phyloP scores from a whole-genome alignment of 2,797 vertebrate species.

The Cossypha polioptera region DNA sequence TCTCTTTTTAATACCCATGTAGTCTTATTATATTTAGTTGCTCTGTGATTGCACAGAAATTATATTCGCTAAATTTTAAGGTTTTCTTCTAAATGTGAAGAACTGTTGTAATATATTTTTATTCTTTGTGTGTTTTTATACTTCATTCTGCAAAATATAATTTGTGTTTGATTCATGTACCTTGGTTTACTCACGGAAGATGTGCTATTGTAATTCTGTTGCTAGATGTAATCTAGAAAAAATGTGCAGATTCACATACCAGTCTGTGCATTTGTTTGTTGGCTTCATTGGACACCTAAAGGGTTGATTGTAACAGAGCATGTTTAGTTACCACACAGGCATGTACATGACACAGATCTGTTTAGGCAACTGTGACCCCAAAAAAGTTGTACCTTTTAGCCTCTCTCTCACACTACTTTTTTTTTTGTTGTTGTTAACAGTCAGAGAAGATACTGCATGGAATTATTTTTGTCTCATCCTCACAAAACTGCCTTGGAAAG shows the following conservation, averaged over 20 bases:
- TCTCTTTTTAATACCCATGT: not conserved
- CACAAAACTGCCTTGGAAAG: not conserved
- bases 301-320: not conserved
- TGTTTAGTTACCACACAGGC: not conserved
- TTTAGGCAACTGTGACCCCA: not conserved
- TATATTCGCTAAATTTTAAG: not conserved
- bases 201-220: not conserved
- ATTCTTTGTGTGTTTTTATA: not conserved
- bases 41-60: not conserved
- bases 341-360: not conserved
- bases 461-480: not conserved
- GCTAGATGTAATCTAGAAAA: not conserved
- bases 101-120: not conserved
- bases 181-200: not conserved
- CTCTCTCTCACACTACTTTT: not conserved
- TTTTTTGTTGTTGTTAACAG: no score
- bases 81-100: not conserved
- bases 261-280: not conserved
- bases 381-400: not conserved
- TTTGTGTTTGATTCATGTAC: not conserved
- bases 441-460: not conserved
- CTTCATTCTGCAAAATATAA: not conserved
- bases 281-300: not conserved
- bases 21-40: not conserved
- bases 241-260: not conserved